These are phyloP conservation scores for Fukomys damarensis DNA, from an alignment of 2,113 vertebrate genomes.

Conservation along the genomic window DNA sequence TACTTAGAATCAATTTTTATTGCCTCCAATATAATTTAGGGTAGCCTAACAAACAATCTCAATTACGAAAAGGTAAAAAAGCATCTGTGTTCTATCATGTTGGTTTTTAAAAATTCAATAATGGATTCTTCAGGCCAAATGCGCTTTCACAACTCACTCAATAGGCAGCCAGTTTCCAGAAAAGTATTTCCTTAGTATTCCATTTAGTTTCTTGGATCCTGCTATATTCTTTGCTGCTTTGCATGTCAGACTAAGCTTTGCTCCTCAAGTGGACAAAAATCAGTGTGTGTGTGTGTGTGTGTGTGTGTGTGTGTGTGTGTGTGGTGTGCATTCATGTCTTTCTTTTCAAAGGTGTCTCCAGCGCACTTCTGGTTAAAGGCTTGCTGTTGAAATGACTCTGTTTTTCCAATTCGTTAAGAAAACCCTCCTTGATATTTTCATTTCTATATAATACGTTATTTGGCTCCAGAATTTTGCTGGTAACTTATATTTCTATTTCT, in stretches of 20 bases:
- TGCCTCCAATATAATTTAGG: conserved; percentile 55
- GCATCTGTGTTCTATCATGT: not conserved
- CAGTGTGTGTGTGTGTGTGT: rapidly evolving
- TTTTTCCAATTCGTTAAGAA: too few species aligned
- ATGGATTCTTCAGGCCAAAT: not conserved
- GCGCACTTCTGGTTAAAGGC: not conserved
- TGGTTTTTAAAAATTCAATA: conserved; percentile 38
- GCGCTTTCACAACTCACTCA: not conserved
- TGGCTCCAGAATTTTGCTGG: not conserved
- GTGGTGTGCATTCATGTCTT: not conserved
- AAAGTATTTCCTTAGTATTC: not conserved
- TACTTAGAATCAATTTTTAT: conserved; percentile 68
- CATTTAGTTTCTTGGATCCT: not conserved
- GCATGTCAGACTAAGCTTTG: too few species aligned
- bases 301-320: not conserved
- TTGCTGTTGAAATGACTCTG: not conserved
- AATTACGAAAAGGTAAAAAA: conserved; percentile 54
- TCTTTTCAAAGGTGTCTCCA: not conserved
- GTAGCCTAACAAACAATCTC: conserved; percentile 57
- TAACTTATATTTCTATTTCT: not conserved
- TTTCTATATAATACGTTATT: not conserved
- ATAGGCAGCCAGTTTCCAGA: not conserved
- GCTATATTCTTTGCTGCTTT: rapidly evolving
- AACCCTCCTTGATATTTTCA: not conserved
- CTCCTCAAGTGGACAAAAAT: not conserved